Conservation (phyloP, 2,113 vertebrate species). For the Ramphastos sulfuratus region DNA sequence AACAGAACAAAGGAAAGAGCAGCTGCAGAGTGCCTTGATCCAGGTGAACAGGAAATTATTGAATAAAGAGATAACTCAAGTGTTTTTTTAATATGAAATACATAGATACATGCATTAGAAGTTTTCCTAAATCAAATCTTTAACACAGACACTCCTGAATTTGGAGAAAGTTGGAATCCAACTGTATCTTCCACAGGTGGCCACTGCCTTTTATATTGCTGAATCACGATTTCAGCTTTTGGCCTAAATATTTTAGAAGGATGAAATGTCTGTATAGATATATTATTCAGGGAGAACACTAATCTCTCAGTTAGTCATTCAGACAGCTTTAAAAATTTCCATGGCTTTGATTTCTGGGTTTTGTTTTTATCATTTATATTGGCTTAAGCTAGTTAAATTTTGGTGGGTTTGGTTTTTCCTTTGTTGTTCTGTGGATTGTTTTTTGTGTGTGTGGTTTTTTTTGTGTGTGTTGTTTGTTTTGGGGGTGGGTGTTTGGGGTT, state of each 20-base stretch:
- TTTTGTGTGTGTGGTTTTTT: not conserved
- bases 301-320: not conserved
- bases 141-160: not conserved
- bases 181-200: not conserved
- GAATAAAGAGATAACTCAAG: too few species aligned
- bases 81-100: too few species aligned
- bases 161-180: not conserved
- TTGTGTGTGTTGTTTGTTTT: too few species aligned
- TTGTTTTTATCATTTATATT: not conserved
- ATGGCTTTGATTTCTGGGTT: accelerated
- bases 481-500: too few species aligned
- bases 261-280: not conserved
- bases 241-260: not conserved
- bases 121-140: not conserved
- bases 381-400: not conserved
- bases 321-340: not conserved
- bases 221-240: not conserved
- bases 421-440: not conserved
- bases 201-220: not conserved
- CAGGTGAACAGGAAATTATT: slow-evolving; percentile 81
- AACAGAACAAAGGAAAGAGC: slow-evolving; percentile 88
- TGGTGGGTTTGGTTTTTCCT: not conserved
- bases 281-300: not conserved
- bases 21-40: slow-evolving; percentile 89
- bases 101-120: not conserved